Percentiles rank a stretch among this genome's conserved stretches.
phyloP scores from a whole-genome alignment of 2,113 vertebrate species.

The Stigmatopora nigra region DNA sequence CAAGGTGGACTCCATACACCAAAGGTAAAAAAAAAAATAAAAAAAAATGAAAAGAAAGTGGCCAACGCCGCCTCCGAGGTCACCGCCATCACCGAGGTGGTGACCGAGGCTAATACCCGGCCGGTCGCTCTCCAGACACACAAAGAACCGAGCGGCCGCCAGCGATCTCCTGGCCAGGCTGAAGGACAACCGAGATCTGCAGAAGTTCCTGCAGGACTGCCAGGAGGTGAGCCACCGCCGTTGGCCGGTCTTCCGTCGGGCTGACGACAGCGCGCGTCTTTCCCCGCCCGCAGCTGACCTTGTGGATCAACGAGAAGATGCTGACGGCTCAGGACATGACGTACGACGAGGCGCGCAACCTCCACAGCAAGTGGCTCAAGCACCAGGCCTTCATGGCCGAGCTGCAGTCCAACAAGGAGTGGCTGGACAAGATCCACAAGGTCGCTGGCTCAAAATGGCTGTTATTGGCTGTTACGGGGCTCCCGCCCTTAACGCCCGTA shows the following conservation, averaged over 20 bases:
- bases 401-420: constrained; percentile 96
- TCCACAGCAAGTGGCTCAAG: constrained; percentile 95
- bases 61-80: not conserved
- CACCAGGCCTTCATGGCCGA: constrained; percentile 97
- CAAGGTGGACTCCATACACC: constrained; percentile 93
- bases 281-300: constrained; percentile 73
- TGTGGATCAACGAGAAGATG: constrained; percentile 99
- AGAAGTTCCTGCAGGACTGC: constrained; percentile 95
- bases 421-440: constrained; percentile 97
- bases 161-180: constrained; percentile 86
- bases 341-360: constrained; percentile 96
- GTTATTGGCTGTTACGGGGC: too few relatives aligned
- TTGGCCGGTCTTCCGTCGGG: not conserved
- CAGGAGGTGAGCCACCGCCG: constrained; percentile 74
- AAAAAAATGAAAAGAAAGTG: too few relatives aligned
- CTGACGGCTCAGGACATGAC: constrained; percentile 98
- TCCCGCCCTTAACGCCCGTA: too few relatives aligned
- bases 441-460: constrained; percentile 49
- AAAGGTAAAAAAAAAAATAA: constrained; percentile 85
- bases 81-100: not conserved
- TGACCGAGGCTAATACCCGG: too few relatives aligned
- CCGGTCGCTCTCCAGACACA: constrained; percentile 69
- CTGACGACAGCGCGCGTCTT: constrained; percentile 8
- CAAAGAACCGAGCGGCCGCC: constrained; percentile 90
- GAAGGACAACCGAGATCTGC: constrained; percentile 96